These are phyloP conservation scores for Cerastis leucographa DNA, from an alignment of 2,888 invertebrate genomes.

Conservation along the genomic window DNA sequence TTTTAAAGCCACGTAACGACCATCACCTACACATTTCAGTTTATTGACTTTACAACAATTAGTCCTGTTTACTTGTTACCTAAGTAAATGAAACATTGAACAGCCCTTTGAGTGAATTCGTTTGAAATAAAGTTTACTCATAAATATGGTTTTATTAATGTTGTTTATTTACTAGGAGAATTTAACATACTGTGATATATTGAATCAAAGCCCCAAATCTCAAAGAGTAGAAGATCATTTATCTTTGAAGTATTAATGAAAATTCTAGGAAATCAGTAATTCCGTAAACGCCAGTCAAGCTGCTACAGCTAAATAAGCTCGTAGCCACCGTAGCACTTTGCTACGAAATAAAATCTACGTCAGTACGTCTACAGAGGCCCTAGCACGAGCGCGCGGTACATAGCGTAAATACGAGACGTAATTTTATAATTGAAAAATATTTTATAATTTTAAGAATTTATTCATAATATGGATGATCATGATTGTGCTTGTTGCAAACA, in stretches of 20 bases:
- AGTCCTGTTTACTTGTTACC: constrained; percentile 40
- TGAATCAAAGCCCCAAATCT: not conserved
- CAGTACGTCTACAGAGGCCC: not conserved
- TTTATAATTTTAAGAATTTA: too few species aligned
- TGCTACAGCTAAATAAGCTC: not conserved
- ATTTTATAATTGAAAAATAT: too few species aligned
- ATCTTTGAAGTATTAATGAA: not conserved
- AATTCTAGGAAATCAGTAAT: constrained; percentile 11
- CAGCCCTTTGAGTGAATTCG: constrained; percentile 32
- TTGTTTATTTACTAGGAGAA: constrained; percentile 2
- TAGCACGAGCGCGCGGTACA: too few species aligned
- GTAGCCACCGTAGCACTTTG: constrained; percentile 35
- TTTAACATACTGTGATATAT: not conserved
- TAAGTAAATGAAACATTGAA: constrained; percentile 36
- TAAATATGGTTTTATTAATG: constrained; percentile 19
- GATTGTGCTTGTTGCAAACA: too few species aligned
- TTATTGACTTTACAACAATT: constrained; percentile 43
- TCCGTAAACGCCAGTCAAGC: not conserved
- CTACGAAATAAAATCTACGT: constrained; percentile 21
- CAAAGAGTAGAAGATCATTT: not conserved
- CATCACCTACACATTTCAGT: constrained; percentile 42
- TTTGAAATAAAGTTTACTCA: constrained; percentile 39
- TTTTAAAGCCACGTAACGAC: constrained; percentile 50
- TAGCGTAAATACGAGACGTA: too few species aligned
- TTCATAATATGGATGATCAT: too few species aligned